These are phyloP conservation scores for Sula dactylatra DNA, from an alignment of 2,113 vertebrate genomes.

Conservation along the genomic window DNA sequence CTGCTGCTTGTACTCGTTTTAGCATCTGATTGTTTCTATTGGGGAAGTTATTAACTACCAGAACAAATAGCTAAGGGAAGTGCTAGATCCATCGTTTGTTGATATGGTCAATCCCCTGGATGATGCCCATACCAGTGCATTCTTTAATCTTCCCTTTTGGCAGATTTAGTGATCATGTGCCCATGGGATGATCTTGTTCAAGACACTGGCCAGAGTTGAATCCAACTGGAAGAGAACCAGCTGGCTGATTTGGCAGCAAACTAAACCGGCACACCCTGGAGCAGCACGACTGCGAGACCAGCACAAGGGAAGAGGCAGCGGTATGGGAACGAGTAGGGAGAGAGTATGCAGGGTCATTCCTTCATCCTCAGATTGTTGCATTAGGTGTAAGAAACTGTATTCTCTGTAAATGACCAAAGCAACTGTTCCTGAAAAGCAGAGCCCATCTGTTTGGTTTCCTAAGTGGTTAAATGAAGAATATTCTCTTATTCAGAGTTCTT, in stretches of 20 bases:
- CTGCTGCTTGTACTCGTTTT: neutral
- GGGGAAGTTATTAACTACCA: neutral
- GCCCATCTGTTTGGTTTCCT: neutral
- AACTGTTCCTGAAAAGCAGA: neutral
- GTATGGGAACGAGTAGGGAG: neutral
- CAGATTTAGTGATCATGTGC: neutral
- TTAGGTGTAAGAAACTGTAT: neutral
- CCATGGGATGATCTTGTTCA: neutral
- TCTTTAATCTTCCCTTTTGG: conserved; percentile 10
- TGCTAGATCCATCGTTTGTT: neutral
- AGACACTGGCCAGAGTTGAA: neutral
- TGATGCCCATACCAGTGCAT: neutral
- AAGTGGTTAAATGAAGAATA: neutral
- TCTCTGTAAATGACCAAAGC: neutral
- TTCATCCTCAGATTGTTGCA: neutral
- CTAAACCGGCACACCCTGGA: neutral
- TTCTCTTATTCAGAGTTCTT: neutral
- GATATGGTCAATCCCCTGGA: neutral
- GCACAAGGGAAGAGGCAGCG: neutral
- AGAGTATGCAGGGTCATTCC: neutral
- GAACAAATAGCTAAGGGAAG: neutral
- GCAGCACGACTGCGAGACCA: neutral
- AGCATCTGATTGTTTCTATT: neutral
- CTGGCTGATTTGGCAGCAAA: neutral
- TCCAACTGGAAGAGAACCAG: conserved; percentile 17